Percentiles rank a stretch among this genome's conserved stretches.
These are phyloP conservation scores for Acheta domesticus DNA, from an alignment of 2,888 invertebrate species.

Conservation along the genomic window DNA sequence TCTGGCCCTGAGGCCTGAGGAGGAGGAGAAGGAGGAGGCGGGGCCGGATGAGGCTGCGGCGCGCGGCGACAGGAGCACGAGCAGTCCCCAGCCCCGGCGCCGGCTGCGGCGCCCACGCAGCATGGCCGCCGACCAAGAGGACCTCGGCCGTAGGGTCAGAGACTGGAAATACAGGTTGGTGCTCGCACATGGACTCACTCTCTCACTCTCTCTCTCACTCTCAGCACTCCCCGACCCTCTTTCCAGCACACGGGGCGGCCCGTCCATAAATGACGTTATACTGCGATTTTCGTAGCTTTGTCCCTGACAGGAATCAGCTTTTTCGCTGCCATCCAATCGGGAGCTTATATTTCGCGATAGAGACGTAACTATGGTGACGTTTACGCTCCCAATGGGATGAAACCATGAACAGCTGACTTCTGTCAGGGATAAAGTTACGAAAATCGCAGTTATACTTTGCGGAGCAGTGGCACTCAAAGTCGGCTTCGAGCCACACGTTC, in stretches of 20 bases:
- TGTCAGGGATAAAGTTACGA: no score
- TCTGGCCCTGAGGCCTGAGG: background rate
- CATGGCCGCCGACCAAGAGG: background rate
- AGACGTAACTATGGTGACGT: no score
- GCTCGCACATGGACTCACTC: background rate
- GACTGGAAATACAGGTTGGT: conserved; percentile 9
- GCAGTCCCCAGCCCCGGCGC: background rate
- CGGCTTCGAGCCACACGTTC: no score
- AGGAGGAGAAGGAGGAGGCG: background rate
- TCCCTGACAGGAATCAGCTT: no score
- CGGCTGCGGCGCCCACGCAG: background rate
- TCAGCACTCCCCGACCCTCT: background rate
- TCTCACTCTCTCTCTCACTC: background rate
- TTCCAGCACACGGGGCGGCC: background rate
- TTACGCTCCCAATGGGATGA: no score
- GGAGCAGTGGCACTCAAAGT: background rate
- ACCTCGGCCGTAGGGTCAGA: background rate
- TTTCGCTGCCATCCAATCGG: no score
- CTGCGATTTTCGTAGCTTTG: no score
- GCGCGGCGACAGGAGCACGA: background rate
- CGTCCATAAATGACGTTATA: conserved; percentile 1
- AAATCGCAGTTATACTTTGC: no score
- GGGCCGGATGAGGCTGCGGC: conserved; percentile 18
- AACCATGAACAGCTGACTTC: no score
- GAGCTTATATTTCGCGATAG: no score